phyloP scores from a whole-genome alignment of 2,113 vertebrate genomes.

The Poeciliopsis prolifica region DNA sequence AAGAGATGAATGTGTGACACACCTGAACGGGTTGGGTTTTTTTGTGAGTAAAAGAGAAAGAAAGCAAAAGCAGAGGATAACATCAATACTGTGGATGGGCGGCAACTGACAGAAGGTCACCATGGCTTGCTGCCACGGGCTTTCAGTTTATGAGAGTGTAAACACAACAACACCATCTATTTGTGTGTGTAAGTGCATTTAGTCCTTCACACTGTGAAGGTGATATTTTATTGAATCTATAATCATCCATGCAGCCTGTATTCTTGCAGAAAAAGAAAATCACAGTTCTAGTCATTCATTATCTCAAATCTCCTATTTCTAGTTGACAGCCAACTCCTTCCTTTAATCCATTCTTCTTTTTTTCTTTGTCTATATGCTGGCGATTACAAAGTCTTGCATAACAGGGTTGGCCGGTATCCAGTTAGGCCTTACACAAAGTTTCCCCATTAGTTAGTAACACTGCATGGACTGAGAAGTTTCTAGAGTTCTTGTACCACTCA shows the following conservation, averaged over 20 bases:
- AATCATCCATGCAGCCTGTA: constrained; percentile 31
- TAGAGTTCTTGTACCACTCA: neutral
- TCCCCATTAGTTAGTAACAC: neutral
- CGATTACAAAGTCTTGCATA: neutral
- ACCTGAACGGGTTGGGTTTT: constrained; percentile 7
- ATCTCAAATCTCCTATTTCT: neutral
- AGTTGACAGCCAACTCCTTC: neutral
- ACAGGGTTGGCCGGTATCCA: neutral
- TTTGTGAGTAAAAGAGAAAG: neutral
- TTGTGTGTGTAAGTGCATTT: constrained; percentile 2
- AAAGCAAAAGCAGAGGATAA: constrained; percentile 38
- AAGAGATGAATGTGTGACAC: neutral
- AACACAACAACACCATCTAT: neutral
- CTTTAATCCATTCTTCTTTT: neutral
- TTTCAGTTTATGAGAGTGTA: constrained; percentile 33
- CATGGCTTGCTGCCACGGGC: constrained; percentile 47
- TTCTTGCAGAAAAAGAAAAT: neutral
- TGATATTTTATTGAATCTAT: constrained; percentile 35
- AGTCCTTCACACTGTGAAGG: constrained; percentile 6
- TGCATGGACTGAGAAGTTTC: neutral
- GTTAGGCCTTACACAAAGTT: neutral
- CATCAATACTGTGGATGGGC: constrained; percentile 63
- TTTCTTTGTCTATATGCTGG: neutral
- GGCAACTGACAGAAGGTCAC: constrained; percentile 53
- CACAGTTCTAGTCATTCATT: neutral